Conservation (phyloP, 2,888 invertebrate genomes). For the Leptarthrus brevirostris region DNA sequence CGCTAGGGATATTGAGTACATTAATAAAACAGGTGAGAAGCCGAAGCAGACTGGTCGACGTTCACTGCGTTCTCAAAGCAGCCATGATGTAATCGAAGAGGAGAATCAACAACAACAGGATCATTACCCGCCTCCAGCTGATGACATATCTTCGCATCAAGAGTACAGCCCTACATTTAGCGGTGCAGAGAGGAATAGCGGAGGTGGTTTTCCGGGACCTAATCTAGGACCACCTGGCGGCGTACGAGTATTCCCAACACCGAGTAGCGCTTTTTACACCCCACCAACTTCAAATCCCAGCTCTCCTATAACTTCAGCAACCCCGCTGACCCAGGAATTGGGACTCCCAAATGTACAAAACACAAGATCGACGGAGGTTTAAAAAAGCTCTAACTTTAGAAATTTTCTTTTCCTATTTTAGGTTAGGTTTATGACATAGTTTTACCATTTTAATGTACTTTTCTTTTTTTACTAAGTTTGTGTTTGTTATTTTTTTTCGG, state of each 20-base stretch:
- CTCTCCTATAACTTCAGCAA: constrained; percentile 54
- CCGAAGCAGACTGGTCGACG: constrained; percentile 73
- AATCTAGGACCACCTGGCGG: constrained; percentile 60
- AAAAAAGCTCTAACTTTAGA: constrained; percentile 52
- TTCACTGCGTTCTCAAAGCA: constrained; percentile 68
- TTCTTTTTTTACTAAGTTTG: not conserved
- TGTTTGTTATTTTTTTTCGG: not conserved
- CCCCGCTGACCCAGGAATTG: constrained; percentile 62
- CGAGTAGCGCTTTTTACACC: constrained; percentile 61
- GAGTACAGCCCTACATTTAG: constrained; percentile 67
- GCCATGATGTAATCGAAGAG: constrained; percentile 58
- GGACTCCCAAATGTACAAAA: constrained; percentile 64
- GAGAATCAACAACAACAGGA: constrained; percentile 54
- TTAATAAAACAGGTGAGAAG: constrained; percentile 68
- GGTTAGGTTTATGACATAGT: not conserved
- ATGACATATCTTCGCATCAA: constrained; percentile 56
- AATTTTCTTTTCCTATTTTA: not conserved
- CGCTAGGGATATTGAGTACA: constrained; percentile 73
- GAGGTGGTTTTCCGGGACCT: constrained; percentile 59
- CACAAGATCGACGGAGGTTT: constrained; percentile 66
- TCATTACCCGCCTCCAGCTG: constrained; percentile 60
- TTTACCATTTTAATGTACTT: not conserved
- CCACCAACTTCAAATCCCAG: constrained; percentile 52
- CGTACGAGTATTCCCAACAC: constrained; percentile 63
- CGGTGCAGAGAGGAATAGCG: constrained; percentile 64